These are phyloP conservation scores for Nothura maculosa DNA, from an alignment of 2,797 vertebrate species.

Conservation along the genomic window DNA sequence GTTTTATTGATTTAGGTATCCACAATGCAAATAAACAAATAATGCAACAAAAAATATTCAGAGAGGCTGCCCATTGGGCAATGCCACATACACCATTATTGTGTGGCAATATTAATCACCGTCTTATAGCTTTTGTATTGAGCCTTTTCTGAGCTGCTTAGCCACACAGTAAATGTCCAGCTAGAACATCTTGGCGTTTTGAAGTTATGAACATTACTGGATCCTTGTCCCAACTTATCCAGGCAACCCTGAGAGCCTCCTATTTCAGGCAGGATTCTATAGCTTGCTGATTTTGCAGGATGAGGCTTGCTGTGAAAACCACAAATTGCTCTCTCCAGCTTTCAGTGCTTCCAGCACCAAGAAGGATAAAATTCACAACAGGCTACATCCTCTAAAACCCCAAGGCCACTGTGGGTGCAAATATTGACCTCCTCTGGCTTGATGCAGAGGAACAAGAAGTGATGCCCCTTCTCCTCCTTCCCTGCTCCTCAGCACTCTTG, in stretches of 20 bases:
- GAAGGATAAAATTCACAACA: neutral
- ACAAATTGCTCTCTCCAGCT: neutral
- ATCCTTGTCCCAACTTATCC: neutral
- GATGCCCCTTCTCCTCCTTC: neutral
- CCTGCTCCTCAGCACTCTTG: neutral
- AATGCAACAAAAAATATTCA: neutral
- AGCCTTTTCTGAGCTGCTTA: neutral
- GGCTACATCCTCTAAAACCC: neutral
- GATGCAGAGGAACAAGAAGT: neutral
- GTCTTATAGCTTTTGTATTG: neutral
- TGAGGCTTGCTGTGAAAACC: neutral
- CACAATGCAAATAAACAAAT: slow-evolving; percentile 14
- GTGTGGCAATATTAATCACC: neutral
- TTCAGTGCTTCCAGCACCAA: neutral
- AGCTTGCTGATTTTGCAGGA: slow-evolving; percentile 2
- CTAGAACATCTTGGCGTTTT: neutral
- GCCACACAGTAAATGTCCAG: neutral
- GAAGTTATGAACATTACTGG: neutral
- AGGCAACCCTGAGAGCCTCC: neutral
- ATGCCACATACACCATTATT: neutral
- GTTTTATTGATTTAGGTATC: neutral
- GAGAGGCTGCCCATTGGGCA: neutral
- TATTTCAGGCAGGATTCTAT: neutral
- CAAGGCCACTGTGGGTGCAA: neutral
- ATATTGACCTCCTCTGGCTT: neutral